Evolutionary conservation across 2,888 invertebrate genomes (phyloP), one percentile per base, ranked within the genome.

Genomic region (Drosophila trichaetosa): DNA sequence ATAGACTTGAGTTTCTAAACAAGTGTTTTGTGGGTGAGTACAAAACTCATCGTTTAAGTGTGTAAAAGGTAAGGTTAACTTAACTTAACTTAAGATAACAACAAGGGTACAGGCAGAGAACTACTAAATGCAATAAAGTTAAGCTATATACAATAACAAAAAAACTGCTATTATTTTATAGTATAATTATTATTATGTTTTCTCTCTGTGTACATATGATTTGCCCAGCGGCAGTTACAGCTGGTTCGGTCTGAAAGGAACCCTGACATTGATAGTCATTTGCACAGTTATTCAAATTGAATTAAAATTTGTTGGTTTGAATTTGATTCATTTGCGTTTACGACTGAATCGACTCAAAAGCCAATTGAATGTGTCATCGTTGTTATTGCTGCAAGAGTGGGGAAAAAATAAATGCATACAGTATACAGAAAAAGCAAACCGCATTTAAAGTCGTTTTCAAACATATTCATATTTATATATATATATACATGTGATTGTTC

Each of bases 231-330:
- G 40, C 63, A 54, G 71, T 31, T 67, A 5, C 33, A 80, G 67
- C 76, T 71, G 77, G 80, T 67, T 80, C n/a, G 42, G 48, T 13
- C 27, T 16, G 27, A 49, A 42, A 48, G 60, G 59, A 76, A 70
- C 66, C 53, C 71, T 76, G 67, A 63, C 64, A 78, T 73, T 78
- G 42, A 70, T 63, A 61, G 59, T 38, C 38, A 79, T 81, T 79
- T 72, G 66, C 73, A 60, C 87, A 82, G 62, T 79, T 70, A 69
- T 64, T 61, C 73, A 79, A 89, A 87, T 84, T 84, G 83, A 89
- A 84, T 84, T 84, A 87, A 82, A 74, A 70, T 77, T 80, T 51
- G 42, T 46, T 54, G 64, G 38, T 54, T 72, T 63, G 58, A 60
- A 46, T 63, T 83, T 77, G 68, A 82, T 84, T 69, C 61, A 77